Evolutionary conservation across 2,113 vertebrate species (phyloP).

Genomic region (Megaceryle torquata): DNA sequence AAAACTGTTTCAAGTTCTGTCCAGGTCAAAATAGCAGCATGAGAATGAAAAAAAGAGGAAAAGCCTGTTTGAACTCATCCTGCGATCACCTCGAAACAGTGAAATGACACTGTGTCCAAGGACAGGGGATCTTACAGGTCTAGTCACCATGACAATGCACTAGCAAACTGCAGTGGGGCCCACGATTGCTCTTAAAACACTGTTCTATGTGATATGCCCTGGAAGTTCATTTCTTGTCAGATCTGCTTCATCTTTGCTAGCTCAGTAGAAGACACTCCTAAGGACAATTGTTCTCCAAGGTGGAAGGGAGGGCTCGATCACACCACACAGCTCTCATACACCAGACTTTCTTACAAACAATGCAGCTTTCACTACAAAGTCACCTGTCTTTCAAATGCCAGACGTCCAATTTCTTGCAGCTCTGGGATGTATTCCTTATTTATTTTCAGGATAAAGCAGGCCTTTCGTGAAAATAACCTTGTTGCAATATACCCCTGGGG

Average conservation of each 20-base stretch:
- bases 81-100: not conserved
- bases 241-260: not conserved
- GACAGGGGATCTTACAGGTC: not conserved
- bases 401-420: slow-evolving; percentile 31
- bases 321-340: not conserved
- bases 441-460: slow-evolving; percentile 76
- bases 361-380: not conserved
- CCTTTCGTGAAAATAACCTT: slow-evolving; percentile 51
- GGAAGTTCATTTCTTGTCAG: not conserved
- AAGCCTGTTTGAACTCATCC: not conserved
- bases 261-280: not conserved
- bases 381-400: slow-evolving; percentile 72
- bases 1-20: not conserved
- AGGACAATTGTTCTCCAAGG: not conserved
- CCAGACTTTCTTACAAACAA: not conserved
- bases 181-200: not conserved
- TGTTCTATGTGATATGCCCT: not conserved
- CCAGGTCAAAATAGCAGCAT: not conserved
- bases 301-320: not conserved
- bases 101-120: not conserved
- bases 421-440: slow-evolving; percentile 32
- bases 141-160: not conserved
- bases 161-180: not conserved
- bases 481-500: slow-evolving; percentile 71
- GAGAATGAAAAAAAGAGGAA: not conserved